Conservation (phyloP, 2,888 invertebrate species). For the Caenorhabditis angaria region DNA sequence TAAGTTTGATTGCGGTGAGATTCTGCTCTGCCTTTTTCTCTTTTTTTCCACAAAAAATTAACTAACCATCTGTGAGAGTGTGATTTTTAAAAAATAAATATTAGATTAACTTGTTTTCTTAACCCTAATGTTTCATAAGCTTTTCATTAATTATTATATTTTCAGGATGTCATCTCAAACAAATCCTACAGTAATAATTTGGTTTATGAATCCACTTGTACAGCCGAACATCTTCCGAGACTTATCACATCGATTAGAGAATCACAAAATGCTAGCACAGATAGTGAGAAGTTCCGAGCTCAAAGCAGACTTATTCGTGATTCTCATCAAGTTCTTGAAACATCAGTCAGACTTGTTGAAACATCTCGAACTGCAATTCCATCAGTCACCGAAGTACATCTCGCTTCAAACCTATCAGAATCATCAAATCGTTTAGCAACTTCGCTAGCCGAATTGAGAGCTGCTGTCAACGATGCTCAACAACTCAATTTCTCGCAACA, state of each 20-base stretch:
- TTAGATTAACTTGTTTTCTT: no score
- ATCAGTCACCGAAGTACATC: conserved; percentile 79
- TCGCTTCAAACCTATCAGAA: conserved; percentile 59
- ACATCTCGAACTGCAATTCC: conserved; percentile 85
- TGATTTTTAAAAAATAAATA: not conserved
- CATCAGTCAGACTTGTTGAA: conserved; percentile 79
- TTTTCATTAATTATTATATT: no score
- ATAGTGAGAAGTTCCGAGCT: conserved; percentile 64
- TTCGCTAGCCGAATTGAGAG: conserved; percentile 78
- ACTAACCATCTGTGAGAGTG: not conserved
- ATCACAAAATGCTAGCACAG: conserved; percentile 50
- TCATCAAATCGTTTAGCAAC: conserved; percentile 77
- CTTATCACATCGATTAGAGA: conserved; percentile 60
- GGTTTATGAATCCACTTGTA: conserved; percentile 73
- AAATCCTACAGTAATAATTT: conserved; percentile 54
- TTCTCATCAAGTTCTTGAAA: conserved; percentile 66
- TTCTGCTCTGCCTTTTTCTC: not conserved
- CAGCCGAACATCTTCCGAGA: conserved; percentile 73
- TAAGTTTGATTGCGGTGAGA: conserved; percentile 1
- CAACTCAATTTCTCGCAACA: conserved; percentile 75
- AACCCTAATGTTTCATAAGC: no score
- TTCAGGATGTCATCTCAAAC: conserved; percentile 57
- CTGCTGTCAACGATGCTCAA: conserved; percentile 77
- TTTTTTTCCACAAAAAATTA: conserved; percentile 1
- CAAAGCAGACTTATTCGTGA: conserved; percentile 68